A percentile compares a stretch with the other conserved stretches of the same genome.
Evolutionary conservation across 2,888 invertebrate species (phyloP).

Genomic region (Ceramica pisi): DNA sequence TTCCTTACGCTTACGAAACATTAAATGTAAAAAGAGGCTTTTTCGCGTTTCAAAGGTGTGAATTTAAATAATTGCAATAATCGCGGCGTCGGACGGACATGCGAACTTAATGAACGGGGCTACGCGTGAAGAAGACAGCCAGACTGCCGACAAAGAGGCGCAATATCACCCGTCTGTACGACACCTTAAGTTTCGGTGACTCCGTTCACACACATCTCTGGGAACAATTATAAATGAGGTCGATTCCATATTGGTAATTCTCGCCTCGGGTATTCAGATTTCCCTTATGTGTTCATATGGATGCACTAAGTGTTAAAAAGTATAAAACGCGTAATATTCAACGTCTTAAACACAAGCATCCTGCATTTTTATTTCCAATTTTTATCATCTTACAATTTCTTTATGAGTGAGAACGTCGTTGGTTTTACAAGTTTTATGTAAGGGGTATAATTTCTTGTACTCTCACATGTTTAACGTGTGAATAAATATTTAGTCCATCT

Average conservation of each 20-base stretch:
- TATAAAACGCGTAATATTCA: conserved; percentile 37
- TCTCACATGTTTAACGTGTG: conserved; percentile 25
- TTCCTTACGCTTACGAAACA: conserved; percentile 89
- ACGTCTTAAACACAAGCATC: conserved; percentile 48
- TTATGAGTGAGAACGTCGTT: conserved; percentile 43
- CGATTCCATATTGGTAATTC: conserved; percentile 66
- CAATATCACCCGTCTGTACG: conserved; percentile 64
- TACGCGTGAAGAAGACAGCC: conserved; percentile 81
- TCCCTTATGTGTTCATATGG: conserved; percentile 53
- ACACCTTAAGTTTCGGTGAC: conserved; percentile 57
- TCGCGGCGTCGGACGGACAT: conserved; percentile 84
- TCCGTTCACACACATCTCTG: conserved; percentile 63
- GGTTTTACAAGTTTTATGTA: conserved; percentile 32
- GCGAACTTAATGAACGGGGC: conserved; percentile 87
- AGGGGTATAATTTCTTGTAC: conserved; percentile 27
- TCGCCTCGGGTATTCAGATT: conserved; percentile 65
- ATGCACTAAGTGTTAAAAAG: conserved; percentile 59
- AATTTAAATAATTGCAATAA: conserved; percentile 91
- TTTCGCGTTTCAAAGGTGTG: conserved; percentile 89
- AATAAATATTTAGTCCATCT: conserved; percentile 38
- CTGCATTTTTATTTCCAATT: conserved; percentile 49
- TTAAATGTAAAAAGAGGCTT: conserved; percentile 88
- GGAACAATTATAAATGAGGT: conserved; percentile 71
- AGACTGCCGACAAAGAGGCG: conserved; percentile 73
- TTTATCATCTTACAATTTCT: conserved; percentile 43